Base-by-base conservation (phyloP, 1,140 invertebrate genomes). In the Drosophila takahashii region DNA sequence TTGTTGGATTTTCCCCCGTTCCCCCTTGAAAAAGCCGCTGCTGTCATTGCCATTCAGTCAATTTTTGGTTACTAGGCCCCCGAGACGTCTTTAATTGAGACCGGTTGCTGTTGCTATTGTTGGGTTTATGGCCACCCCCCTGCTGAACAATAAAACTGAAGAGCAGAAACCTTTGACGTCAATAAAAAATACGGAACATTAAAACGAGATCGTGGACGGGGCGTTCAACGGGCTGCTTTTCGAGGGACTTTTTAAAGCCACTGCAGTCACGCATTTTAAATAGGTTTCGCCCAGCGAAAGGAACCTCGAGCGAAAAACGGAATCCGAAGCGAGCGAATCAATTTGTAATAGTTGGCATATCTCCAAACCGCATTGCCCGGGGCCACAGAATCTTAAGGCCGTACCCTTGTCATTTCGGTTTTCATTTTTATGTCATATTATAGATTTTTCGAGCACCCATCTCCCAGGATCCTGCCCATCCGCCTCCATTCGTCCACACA, bases 311-410 rank as follows among this genome's bases (percentile, higher is more conserved):
- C 48, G 39, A 50, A 79, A 76, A 50, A 54, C 48, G 60, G 57
- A 76, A 52, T 59, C 74, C 57, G 41, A 65, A 51, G 47, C 71
- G 65, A 72, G 79, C 42, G 76, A 87, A 89, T 87, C 84, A 87
- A 87, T 87, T 87, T 87, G 83, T 87, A 89, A 87, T 89, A 87
- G 83, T 87, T 87, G 76, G 83, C 83, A 84, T 87, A 89, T 87
- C 84, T 83, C 76, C 76, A 87, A 81, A 79, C 76, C 84, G 84
- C 83, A 85, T 77, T 72, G 64, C 74, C 60, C 45, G 13, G 71
- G 69, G 78, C 74, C 39, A 37, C 42, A 52, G 22, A n/a, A 77
- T 77, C 74, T 41, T 56, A 54, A 51, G 64, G 64, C 73, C 59
- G 65, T 73, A 87, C 84, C 84, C 84, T 77, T 89, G 84, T 87